These are phyloP conservation scores for Tachyglossus aculeatus DNA, from an alignment of 2,797 vertebrate genomes.

Conservation along the genomic window DNA sequence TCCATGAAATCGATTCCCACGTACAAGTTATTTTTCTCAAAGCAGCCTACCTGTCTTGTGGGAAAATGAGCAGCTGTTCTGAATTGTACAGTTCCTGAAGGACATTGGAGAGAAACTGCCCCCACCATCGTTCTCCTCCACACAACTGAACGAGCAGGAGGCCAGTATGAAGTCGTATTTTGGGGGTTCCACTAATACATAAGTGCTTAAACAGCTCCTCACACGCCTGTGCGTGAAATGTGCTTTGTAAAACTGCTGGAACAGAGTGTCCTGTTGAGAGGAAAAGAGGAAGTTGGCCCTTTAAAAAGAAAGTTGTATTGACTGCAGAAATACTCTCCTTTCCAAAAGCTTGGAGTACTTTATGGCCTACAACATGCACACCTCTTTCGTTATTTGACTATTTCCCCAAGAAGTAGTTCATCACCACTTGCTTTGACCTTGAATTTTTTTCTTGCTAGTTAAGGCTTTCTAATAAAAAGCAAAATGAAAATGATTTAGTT, in stretches of 20 bases:
- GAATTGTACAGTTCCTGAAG: conserved; percentile 98
- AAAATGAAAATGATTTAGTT: too few species aligned
- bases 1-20: too few species aligned
- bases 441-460: too few species aligned
- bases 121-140: conserved; percentile 97
- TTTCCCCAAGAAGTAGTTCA: too few species aligned
- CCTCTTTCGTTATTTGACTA: too few species aligned
- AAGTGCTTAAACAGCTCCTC: conserved; percentile 98
- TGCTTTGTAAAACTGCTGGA: conserved; percentile 93
- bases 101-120: conserved; percentile 97
- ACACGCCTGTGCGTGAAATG: conserved; percentile 95
- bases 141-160: conserved; percentile 96
- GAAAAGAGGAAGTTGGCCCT: conserved; percentile 30
- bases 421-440: too few species aligned
- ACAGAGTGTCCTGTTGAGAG: conserved; percentile 88
- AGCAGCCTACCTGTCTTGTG: conserved; percentile 95
- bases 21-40: too few species aligned
- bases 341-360: too few species aligned
- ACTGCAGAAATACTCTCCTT: too few species aligned
- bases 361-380: too few species aligned
- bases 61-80: conserved; percentile 96
- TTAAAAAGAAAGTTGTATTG: neutral
- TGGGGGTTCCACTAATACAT: conserved; percentile 97
- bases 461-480: too few species aligned
- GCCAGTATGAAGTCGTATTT: conserved; percentile 94